Conservation (phyloP, 2,113 vertebrate species). For the Talpa occidentalis region DNA sequence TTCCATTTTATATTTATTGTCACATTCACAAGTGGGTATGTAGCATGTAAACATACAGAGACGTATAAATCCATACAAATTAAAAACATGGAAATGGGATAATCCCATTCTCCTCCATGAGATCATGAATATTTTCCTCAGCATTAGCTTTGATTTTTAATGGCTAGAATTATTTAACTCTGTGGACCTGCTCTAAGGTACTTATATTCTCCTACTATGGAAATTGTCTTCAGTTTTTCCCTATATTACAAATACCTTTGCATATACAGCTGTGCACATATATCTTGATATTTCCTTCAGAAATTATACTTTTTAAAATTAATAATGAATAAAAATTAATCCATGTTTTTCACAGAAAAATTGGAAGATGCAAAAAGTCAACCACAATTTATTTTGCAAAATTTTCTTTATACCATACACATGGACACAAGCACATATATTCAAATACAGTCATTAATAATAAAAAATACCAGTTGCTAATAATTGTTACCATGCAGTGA, state of each 20-base stretch:
- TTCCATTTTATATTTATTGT: constrained; percentile 11
- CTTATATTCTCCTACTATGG: background rate
- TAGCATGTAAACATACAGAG: constrained; percentile 8
- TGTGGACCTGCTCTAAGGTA: constrained; percentile 11
- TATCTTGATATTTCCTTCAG: constrained; percentile 20
- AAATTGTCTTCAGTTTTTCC: constrained; percentile 50
- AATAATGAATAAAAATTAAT: background rate
- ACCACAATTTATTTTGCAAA: background rate
- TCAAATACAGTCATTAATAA: constrained; percentile 13
- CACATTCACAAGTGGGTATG: background rate
- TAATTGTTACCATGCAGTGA: constrained; percentile 31
- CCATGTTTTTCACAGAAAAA: constrained; percentile 44
- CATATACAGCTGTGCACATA: background rate
- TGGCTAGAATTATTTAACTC: background rate
- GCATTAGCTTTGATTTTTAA: constrained; percentile 43
- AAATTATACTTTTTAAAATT: constrained; percentile 5
- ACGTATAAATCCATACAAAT: background rate
- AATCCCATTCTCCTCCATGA: background rate
- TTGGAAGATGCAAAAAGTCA: constrained; percentile 41
- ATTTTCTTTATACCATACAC: background rate
- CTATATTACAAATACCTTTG: constrained; percentile 46
- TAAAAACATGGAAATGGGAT: constrained; percentile 13
- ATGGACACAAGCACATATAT: background rate
- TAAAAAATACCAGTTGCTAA: constrained; percentile 19
- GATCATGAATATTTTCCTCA: constrained; percentile 21